Evolutionary conservation across 2,113 vertebrate genomes (phyloP).

Genomic region (Acinonyx jubatus): DNA sequence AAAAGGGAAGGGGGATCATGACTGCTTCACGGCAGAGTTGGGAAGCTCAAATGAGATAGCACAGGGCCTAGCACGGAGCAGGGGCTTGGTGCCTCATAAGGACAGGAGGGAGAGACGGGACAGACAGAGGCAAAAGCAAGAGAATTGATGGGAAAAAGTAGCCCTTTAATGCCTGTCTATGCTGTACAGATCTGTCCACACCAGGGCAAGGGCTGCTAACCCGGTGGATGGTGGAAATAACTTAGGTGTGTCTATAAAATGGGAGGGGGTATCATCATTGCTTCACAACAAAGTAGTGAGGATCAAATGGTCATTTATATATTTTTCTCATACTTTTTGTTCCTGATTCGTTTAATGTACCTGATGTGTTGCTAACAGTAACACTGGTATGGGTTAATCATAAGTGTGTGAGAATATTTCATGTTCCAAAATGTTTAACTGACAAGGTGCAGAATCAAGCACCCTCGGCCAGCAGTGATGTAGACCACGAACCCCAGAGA

Average conservation of each 20-base stretch:
- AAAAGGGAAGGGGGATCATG: background rate
- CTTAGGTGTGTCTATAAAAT: background rate
- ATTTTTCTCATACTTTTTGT: constrained; percentile 1
- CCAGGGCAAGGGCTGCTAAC: background rate
- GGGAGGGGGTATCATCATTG: background rate
- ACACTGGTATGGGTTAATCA: background rate
- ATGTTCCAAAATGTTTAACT: background rate
- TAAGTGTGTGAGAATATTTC: background rate
- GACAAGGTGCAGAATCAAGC: background rate
- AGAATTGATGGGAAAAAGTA: background rate
- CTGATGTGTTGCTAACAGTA: background rate
- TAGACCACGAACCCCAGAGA: background rate
- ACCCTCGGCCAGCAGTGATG: background rate
- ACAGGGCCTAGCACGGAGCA: background rate
- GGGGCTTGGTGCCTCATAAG: background rate
- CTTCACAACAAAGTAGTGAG: background rate
- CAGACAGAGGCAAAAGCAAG: background rate
- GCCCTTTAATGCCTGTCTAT: background rate
- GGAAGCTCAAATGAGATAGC: background rate
- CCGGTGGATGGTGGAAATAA: background rate
- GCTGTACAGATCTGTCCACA: background rate
- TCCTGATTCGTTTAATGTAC: constrained; percentile 11
- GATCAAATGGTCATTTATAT: background rate
- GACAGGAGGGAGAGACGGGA: background rate
- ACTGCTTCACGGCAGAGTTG: background rate